Conservation (phyloP, 2,888 invertebrate genomes). For the Rotaria sp. region DNA sequence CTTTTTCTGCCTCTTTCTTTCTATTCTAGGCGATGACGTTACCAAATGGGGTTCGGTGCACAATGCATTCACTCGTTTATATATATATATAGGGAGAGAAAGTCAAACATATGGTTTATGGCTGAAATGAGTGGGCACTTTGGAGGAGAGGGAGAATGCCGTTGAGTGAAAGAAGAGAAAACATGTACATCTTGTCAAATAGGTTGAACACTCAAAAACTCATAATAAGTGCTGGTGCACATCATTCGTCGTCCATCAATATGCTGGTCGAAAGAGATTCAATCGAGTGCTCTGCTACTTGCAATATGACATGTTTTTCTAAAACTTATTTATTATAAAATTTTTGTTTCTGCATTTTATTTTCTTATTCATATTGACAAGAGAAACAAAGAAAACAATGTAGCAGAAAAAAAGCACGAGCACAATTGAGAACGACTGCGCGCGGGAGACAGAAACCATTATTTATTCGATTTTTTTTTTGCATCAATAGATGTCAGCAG, state of each 20-base stretch:
- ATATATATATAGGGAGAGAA: neutral
- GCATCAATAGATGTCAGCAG: neutral
- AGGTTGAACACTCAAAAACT: neutral
- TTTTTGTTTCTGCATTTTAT: neutral
- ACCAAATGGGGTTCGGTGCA: neutral
- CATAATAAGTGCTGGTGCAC: neutral
- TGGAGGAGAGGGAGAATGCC: neutral
- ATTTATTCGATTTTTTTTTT: too few species aligned
- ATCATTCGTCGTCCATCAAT: neutral
- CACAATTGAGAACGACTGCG: too few species aligned
- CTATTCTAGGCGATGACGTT: conserved; percentile 19
- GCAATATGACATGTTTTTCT: conserved; percentile 22
- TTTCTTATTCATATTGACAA: neutral
- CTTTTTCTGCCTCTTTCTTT: neutral
- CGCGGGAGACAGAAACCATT: too few species aligned
- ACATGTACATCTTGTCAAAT: conserved; percentile 15
- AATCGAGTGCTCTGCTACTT: conserved; percentile 8
- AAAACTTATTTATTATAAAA: neutral
- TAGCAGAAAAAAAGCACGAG: neutral
- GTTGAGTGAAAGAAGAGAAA: neutral
- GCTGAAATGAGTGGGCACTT: neutral
- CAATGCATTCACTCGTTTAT: neutral
- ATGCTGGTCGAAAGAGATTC: conserved; percentile 11
- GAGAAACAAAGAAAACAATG: neutral
- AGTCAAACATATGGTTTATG: neutral